Evolutionary conservation across 2,888 invertebrate species (phyloP).

Genomic region (Pasiphila rectangulata): DNA sequence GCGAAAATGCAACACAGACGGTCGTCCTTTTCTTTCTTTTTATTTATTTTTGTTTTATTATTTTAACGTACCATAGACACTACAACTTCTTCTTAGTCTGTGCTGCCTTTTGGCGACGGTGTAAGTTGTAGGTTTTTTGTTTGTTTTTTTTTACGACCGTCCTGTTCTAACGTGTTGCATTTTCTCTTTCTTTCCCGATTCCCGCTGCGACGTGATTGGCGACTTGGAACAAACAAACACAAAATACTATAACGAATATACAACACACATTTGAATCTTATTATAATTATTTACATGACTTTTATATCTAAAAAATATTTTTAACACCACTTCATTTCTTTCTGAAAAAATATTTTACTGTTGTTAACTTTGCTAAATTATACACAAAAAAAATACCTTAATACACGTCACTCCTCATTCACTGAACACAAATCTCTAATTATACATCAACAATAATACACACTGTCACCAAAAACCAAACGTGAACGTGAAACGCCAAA

Average conservation of each 20-base stretch:
- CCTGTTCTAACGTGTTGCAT: conserved; percentile 75
- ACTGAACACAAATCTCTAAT: too few species aligned
- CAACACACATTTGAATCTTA: too few species aligned
- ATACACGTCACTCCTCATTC: too few species aligned
- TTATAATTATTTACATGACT: too few species aligned
- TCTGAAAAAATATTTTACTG: too few species aligned
- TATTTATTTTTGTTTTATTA: conserved; percentile 27
- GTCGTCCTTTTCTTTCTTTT: conserved; percentile 49
- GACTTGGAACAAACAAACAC: conserved; percentile 23
- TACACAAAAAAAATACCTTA: too few species aligned
- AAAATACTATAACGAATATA: not conserved
- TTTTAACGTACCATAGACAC: conserved; percentile 29
- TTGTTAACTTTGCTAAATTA: too few species aligned
- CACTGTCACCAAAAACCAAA: not conserved
- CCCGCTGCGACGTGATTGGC: conserved; percentile 39
- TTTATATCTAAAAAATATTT: too few species aligned
- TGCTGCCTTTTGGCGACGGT: conserved; percentile 76
- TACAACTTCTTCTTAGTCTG: conserved; percentile 61
- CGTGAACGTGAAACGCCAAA: not conserved
- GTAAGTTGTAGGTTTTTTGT: conserved; percentile 34
- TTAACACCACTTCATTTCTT: too few species aligned
- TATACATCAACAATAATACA: too few species aligned
- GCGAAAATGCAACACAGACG: conserved; percentile 81
- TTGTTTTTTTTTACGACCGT: conserved; percentile 57
- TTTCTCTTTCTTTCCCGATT: conserved; percentile 78